Evolutionary conservation across 2,113 vertebrate genomes (phyloP).

Genomic region (Bufo gargarizans): DNA sequence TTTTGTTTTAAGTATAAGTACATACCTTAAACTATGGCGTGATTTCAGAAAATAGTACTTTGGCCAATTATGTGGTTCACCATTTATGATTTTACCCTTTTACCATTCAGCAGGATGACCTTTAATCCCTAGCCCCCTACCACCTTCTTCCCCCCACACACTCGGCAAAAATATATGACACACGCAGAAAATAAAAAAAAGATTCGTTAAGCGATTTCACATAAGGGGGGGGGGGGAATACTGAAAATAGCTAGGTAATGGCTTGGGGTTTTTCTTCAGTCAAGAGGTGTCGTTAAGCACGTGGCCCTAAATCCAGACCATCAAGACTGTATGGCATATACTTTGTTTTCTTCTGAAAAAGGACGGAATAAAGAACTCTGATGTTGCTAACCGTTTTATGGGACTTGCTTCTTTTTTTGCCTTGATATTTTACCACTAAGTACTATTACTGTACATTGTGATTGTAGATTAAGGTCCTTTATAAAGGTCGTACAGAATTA

Average conservation of each 20-base stretch:
- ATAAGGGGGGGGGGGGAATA: constrained; percentile 11
- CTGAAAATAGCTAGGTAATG: constrained; percentile 40
- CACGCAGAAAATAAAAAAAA: constrained; percentile 13
- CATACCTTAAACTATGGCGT: neutral
- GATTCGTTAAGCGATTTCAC: constrained; percentile 17
- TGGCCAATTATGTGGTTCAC: neutral
- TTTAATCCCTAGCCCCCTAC: neutral
- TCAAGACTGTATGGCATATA: constrained; percentile 10
- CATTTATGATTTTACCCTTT: neutral
- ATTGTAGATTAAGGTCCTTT: constrained; percentile 52
- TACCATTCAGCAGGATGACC: neutral
- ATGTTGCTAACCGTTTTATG: constrained; percentile 49
- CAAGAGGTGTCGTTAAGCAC: constrained; percentile 27
- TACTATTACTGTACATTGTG: constrained; percentile 47
- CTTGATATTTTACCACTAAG: constrained; percentile 58
- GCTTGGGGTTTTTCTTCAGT: constrained; percentile 15
- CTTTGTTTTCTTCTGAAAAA: constrained; percentile 21
- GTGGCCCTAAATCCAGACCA: constrained; percentile 40
- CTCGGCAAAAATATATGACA: too few species aligned
- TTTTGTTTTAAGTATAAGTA: neutral
- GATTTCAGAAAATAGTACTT: neutral
- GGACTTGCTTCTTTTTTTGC: constrained; percentile 40
- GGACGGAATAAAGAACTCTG: constrained; percentile 35
- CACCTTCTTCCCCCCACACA: neutral
- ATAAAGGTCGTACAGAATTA: constrained; percentile 52